These are phyloP conservation scores for Cataglyphis livida DNA, from an alignment of 2,888 invertebrate species.

Conservation along the genomic window DNA sequence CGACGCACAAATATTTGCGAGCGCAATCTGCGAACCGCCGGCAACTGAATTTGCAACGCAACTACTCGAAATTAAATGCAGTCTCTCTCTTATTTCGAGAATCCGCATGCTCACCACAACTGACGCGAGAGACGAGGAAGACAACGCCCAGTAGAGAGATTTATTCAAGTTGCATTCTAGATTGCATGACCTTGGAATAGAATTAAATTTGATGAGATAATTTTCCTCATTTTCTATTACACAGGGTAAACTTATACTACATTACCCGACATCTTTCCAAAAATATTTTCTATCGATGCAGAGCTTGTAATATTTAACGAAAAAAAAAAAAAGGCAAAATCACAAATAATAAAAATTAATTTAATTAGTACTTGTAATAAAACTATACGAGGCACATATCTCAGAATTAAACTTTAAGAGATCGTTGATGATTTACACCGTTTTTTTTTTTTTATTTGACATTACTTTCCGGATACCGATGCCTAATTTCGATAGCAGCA, in stretches of 20 bases:
- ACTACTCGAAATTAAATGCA: constrained; percentile 52
- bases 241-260: background rate
- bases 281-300: background rate
- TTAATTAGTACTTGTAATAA: background rate
- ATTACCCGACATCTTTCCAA: background rate
- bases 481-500: background rate
- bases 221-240: constrained; percentile 4
- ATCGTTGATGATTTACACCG: background rate
- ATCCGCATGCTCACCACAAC: constrained; percentile 23
- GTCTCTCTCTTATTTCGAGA: constrained; percentile 35
- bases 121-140: constrained; percentile 47
- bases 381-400: background rate
- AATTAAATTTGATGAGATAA: constrained; percentile 37
- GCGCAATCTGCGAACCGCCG: constrained; percentile 50
- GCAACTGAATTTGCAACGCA: constrained; percentile 51
- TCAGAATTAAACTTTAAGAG: background rate
- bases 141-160: constrained; percentile 41
- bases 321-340: too few species aligned
- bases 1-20: constrained; percentile 48
- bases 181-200: background rate
- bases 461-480: background rate
- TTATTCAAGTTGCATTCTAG: constrained; percentile 19
- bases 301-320: background rate
- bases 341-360: constrained; percentile 11
- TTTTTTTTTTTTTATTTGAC: constrained; percentile 9